Percentiles rank a stretch among this genome's conserved stretches.
Evolutionary conservation across 2,113 vertebrate genomes (phyloP).

Genomic region (Sitta europaea): DNA sequence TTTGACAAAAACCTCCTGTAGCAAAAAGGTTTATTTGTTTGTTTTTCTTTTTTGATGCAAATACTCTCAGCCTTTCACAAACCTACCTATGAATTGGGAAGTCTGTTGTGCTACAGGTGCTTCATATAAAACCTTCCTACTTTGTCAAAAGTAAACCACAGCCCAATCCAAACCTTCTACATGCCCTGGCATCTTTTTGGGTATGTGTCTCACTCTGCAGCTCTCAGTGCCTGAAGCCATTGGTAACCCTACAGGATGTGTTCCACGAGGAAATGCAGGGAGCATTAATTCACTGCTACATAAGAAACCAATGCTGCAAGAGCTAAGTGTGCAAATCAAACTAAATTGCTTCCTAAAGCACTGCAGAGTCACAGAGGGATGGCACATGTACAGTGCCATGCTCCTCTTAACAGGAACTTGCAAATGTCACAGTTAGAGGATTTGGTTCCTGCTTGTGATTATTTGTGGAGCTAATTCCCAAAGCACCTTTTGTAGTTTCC

Average conservation of each 20-base stretch:
- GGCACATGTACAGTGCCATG: neutral
- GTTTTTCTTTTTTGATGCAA: neutral
- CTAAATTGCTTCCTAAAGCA: neutral
- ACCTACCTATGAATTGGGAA: neutral
- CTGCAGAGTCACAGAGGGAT: neutral
- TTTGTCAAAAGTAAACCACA: neutral
- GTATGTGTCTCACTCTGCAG: neutral
- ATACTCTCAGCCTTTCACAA: neutral
- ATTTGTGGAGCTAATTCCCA: neutral
- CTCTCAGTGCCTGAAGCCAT: neutral
- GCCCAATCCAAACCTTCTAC: neutral
- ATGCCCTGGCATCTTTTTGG: neutral
- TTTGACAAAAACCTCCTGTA: neutral
- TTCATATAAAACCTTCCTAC: neutral
- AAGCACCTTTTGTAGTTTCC: neutral
- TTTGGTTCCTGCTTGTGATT: neutral
- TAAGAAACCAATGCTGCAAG: neutral
- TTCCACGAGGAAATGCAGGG: neutral
- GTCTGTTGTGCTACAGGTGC: neutral
- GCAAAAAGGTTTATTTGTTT: neutral
- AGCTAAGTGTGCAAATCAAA: slow-evolving; percentile 6
- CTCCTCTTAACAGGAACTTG: neutral
- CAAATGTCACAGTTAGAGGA: neutral
- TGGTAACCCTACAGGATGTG: neutral
- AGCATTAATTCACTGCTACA: neutral